Evolutionary conservation across 64 coral and sea anemone species (phyloP).

Genomic region (Montipora capricornis): DNA sequence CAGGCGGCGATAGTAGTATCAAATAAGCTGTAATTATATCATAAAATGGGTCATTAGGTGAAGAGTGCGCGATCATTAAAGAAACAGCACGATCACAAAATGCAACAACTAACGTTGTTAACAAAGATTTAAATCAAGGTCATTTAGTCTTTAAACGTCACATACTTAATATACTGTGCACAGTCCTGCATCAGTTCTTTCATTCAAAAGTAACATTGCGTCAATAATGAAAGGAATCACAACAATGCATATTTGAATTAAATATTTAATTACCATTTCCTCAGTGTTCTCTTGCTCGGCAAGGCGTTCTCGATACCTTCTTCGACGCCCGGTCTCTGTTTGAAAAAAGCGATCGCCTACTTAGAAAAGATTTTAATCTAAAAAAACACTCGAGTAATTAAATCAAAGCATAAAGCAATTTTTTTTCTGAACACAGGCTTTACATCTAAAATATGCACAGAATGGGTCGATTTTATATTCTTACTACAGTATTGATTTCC

Average conservation of each 20-base stretch:
- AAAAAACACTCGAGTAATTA: background rate
- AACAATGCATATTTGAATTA: slow-evolving; percentile 26
- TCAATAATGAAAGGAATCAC: background rate
- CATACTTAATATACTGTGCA: background rate
- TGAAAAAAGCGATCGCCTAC: background rate
- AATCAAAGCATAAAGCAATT: background rate
- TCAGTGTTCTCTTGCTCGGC: slow-evolving; percentile 2
- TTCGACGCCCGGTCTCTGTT: slow-evolving; percentile 29
- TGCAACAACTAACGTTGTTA: background rate
- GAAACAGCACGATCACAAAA: background rate
- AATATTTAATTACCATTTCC: slow-evolving; percentile 36
- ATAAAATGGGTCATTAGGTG: too few species aligned
- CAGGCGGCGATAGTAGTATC: too few species aligned
- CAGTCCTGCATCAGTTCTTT: background rate
- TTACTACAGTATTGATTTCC: background rate
- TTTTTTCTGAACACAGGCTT: background rate
- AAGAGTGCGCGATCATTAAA: too few species aligned
- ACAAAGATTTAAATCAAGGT: background rate
- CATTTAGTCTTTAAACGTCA: background rate
- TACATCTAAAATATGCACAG: background rate
- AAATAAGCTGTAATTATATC: too few species aligned
- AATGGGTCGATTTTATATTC: background rate
- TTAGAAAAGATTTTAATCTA: background rate
- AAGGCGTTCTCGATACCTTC: background rate
- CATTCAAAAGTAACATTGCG: background rate